Conservation (phyloP, 2,888 invertebrate genomes). For the Ptilodon capucinus region DNA sequence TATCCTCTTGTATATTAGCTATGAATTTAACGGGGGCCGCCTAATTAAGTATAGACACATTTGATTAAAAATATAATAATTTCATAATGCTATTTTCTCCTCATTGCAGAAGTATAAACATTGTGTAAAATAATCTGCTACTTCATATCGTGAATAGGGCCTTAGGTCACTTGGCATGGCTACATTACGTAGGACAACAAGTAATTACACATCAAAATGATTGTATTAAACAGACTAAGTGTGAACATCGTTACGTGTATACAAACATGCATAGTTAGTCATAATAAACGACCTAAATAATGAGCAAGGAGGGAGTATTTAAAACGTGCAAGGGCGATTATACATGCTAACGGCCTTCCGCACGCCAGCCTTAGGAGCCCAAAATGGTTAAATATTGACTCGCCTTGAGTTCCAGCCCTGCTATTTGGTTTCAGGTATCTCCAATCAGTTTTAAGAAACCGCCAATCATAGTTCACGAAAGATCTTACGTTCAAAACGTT, state of each 20-base stretch:
- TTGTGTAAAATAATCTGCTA: too few species aligned
- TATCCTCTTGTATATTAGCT: neutral
- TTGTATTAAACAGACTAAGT: constrained; percentile 20
- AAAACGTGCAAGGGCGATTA: constrained; percentile 59
- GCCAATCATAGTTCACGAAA: constrained; percentile 20
- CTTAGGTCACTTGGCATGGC: too few species aligned
- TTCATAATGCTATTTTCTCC: too few species aligned
- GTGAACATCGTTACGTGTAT: constrained; percentile 29
- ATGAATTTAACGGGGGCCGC: too few species aligned
- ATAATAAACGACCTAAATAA: constrained; percentile 56
- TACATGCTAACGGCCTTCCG: constrained; percentile 55
- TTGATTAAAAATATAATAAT: too few species aligned
- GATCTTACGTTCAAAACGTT: constrained; percentile 9
- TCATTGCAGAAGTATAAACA: too few species aligned
- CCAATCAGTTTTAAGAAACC: constrained; percentile 28
- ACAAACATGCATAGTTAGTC: constrained; percentile 27
- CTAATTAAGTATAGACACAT: too few species aligned
- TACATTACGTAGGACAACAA: too few species aligned
- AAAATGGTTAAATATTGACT: constrained; percentile 39
- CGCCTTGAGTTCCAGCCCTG: constrained; percentile 19
- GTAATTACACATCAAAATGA: constrained; percentile 5
- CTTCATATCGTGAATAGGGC: too few species aligned
- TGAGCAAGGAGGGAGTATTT: constrained; percentile 55
- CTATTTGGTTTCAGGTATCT: constrained; percentile 20
- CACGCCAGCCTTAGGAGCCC: constrained; percentile 46